Base-by-base conservation (phyloP, 2,113 vertebrate species). In the Chionodraco myersi region DNA sequence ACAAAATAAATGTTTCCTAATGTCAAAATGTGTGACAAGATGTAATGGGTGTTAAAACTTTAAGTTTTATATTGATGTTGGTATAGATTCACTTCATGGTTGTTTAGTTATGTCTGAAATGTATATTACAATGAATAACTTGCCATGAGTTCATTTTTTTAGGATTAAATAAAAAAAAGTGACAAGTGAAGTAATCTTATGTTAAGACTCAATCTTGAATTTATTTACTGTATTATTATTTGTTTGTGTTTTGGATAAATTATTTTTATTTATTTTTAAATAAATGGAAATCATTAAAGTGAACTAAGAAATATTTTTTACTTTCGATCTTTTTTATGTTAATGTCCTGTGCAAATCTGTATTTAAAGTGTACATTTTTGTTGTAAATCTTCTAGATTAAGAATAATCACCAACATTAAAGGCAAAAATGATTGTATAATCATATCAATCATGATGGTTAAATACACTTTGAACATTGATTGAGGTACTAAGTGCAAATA, bases 101-200 rank as follows among this genome's bases (percentile, higher is more conserved):
- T 54, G 23, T 36, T 60, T 14, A 7, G 52, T 61, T 49, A 72
- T 52, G 16, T 61, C 30, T 41, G n/a, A 73, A 44, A 60, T 52
- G 47, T 52, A 52, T 5, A 56, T 70, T 23, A 48, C 10, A 4
- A 8, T 56, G 21, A 41, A 68, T 2, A 15, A 56, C 44, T 34
- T 59, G 5, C 30, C 3, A 30, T 30, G 30, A 30, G 30, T 30
- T 30, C 30, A 30, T 30, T 30, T 0, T 30, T 30, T 4, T 41
- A 41, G 36, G 7, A 41, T 41, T 41, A 41, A 7, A 41, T 7
- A 0, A 7, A 41, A 41, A 36, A 41, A 41, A 41, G 18, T n/a
- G 36, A 44, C 18, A 26, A 65, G 1, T 52, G 2, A 52, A 15
- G 23, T 9, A 26, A 30, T 65, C 45, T 49, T 49, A 26, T 45